Base-by-base conservation (phyloP, 2,888 invertebrate genomes). In the Drosophila tripunctata region DNA sequence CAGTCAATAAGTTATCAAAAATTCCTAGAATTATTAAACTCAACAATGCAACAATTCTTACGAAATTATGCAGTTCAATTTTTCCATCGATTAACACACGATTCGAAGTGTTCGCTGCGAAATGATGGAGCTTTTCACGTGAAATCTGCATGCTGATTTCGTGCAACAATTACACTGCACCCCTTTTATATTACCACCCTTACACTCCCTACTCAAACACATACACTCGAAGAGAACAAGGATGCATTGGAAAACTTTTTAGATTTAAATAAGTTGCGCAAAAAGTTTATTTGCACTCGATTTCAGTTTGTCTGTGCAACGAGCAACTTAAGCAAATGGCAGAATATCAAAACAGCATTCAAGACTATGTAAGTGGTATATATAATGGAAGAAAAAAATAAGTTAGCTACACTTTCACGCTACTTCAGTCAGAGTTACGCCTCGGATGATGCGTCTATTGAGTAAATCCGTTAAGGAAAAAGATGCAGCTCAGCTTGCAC, bases 211-310 rank as follows among this genome's bases (percentile, higher is more conserved):
- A 22, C 22, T 12, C 24, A 12, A 14, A 27, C 40, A 24, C 10
- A 0, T 2, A 27, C 30, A 6, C 38, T 17, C 15, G 6, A 4
- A 27, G 14, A n/a, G 12, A 61, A 50, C 35, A 63, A 50, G 54
- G 7, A 63, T 40, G 27, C 31, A 12, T 61, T 43, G 51, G 30
- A 41, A 63, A 80, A 74, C 31, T 84, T 67, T 66, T 45, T 45
- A 47, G 62, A 68, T 87, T 80, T 66, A 58, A 76, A 80, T 73
- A 83, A 83, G 67, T 83, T 61, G 52, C 33, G 48, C 52, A 69
- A 60, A 77, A 79, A 75, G 63, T 78, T 78, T 67, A 56, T 65
- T 67, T 67, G 44, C 82, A 48, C 61, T 72, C 63, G 56, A 75
- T 72, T 78, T 68, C 51, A 55, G 48, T 58, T 52, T 45, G 21